These are phyloP conservation scores for Atta colombica DNA, from an alignment of 1,140 invertebrate genomes.

Conservation along the genomic window DNA sequence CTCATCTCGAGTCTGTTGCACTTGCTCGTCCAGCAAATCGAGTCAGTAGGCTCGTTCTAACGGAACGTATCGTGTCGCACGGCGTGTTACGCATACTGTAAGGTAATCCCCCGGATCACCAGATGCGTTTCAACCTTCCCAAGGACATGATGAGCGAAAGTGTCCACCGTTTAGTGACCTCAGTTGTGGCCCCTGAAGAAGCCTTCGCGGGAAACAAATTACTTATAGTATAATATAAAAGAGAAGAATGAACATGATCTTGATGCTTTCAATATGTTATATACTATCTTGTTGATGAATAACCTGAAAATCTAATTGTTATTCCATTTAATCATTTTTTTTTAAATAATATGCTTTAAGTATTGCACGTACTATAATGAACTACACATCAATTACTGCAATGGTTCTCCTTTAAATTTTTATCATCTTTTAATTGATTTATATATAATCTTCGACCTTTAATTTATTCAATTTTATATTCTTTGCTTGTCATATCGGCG, in stretches of 20 bases:
- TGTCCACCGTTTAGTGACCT: constrained; percentile 28
- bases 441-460: neutral
- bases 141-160: constrained; percentile 68
- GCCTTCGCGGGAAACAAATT: neutral
- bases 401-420: neutral
- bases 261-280: neutral
- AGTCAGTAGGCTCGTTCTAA: constrained; percentile 75
- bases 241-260: neutral
- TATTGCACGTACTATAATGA: neutral
- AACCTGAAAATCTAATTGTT: neutral
- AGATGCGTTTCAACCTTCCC: constrained; percentile 57
- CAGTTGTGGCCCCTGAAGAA: neutral
- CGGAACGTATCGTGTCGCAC: constrained; percentile 68
- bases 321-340: neutral
- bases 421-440: neutral
- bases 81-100: constrained; percentile 73
- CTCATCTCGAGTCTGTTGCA: constrained; percentile 39
- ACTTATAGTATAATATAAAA: neutral
- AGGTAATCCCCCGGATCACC: constrained; percentile 67
- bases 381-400: neutral
- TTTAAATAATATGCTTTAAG: neutral
- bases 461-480: neutral
- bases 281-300: neutral
- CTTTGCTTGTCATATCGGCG: neutral
- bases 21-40: constrained; percentile 60